These are phyloP conservation scores for Palythoa heliodiscus DNA, from an alignment of 92 coral and sea anemone genomes.

Conservation along the genomic window DNA sequence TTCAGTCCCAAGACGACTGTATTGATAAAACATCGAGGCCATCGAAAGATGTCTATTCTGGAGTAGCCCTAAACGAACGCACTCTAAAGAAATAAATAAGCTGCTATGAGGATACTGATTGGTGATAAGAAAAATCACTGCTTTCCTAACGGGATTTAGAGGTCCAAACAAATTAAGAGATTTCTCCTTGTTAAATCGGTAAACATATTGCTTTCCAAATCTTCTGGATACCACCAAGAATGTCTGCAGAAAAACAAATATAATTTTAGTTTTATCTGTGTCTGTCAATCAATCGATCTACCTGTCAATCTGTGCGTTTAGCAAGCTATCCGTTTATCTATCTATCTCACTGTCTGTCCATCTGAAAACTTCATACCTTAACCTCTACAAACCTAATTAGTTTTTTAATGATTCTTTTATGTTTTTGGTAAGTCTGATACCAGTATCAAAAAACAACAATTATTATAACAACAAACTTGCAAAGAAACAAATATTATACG, in stretches of 20 bases:
- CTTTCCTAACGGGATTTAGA: slow-evolving; percentile 72
- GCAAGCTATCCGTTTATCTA: too few species aligned
- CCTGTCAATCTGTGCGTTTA: neutral
- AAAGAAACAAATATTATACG: too few species aligned
- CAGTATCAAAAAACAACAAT: neutral
- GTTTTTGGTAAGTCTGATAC: too few species aligned
- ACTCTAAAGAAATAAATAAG: neutral
- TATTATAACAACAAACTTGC: too few species aligned
- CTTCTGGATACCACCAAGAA: slow-evolving; percentile 85
- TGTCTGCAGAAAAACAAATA: slow-evolving; percentile 67
- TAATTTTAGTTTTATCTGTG: neutral
- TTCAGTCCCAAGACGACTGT: too few species aligned
- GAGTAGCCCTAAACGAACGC: too few species aligned
- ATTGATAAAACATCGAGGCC: too few species aligned
- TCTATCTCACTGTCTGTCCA: neutral
- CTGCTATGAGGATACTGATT: slow-evolving; percentile 92
- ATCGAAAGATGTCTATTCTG: too few species aligned
- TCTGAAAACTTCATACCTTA: neutral
- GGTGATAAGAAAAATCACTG: slow-evolving; percentile 80
- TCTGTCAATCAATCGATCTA: neutral
- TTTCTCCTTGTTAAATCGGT: slow-evolving; percentile 93
- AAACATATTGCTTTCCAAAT: slow-evolving; percentile 92
- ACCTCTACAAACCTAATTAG: neutral
- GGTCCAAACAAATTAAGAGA: slow-evolving; percentile 87
- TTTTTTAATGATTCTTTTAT: too few species aligned